Base-by-base conservation (phyloP, 2,113 vertebrate genomes). In the Tyto alba region DNA sequence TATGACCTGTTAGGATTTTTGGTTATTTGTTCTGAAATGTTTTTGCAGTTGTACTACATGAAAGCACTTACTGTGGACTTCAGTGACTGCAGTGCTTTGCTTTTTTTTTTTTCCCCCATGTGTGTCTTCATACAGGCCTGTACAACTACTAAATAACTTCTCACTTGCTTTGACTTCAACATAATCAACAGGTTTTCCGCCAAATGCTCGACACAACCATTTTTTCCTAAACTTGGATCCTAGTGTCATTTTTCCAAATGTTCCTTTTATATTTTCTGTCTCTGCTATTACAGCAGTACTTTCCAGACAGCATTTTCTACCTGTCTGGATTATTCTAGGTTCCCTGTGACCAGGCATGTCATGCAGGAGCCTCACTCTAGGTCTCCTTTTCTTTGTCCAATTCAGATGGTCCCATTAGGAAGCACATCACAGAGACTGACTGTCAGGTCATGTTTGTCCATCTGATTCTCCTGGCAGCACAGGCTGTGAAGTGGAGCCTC, bases 1-100 rank as follows among this genome's bases (percentile, higher is more conserved):
- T 99, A 98, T 96, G 45, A 89, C 36, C 57, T 93, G 26, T 43
- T 73, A 30, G 26, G 30, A 73, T 80, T 88, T 96, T 91, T 60
- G 4, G 7, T 82, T 81, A 29, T 4, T 68, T 68, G 34, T 80
- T 94, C 74, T 60, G 32, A 68, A 81, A 71, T 47, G 38, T 11
- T 89, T 90, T 85, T 89, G 47, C 21, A n/a, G 9, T 76, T 73
- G 25, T 36, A 18, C 50, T 83, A 4, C 13, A 2, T 15, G 34
- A 52, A 77, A 69, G 38, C 25, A 41, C 27, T 69, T 63, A 8
- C 7, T 69, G 17, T 52, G 60, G 40, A 16, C 27, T 82, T 76
- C 43, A 16, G 4, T 68, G 38, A 68, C 22, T 68, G 14, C 41
- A 21, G 16, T 41, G n/a, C n/a, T 84, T 68, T 55, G 73, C 4